Evolutionary conservation across 2,113 vertebrate species (phyloP), one percentile per base, ranked within the genome.

Genomic region (Galemys pyrenaicus): DNA sequence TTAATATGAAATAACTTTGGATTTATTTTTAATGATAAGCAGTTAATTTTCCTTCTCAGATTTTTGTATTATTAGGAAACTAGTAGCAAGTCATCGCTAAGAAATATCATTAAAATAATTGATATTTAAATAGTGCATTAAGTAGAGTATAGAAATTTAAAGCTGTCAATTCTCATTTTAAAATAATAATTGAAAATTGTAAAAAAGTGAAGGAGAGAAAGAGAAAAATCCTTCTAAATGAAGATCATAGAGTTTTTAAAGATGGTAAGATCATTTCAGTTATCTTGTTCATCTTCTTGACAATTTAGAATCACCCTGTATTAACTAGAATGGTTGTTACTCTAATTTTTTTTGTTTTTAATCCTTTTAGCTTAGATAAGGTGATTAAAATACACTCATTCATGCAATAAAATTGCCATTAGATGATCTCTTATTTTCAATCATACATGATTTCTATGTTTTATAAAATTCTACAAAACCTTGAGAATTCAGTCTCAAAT

Each of bases 281-380:
- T 60, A 70, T 58, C 74, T 37, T 77, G 85, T 86, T 93, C 20
- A 77, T 95, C 58, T 35, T 95, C 58, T 35, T 89, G 51, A 87
- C 64, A 94, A 75, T 17, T 28, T 41, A 71, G 54, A 67, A 89
- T 81, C 28, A 30, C 20, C 1, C 35, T 56, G 32, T 32, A 62
- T 49, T 35, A 67, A 73, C 32, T 85, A 60, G 20, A 78, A 64
- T 32, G 44, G 44, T 20, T 54, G 51, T 54, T 54, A 54, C 6
- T 17, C 20, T 54, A 19, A 54, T 54, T 19, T 9, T 54, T 54
- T 54, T 54, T 54, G 51, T 54, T 54, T 20, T 9, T 20, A 16
- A 54, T 54, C 15, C 19, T 54, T 54, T 54, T 54, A 54, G 51
- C 15, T 17, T 5, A 51, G 3, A 54, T 54, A 54, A 54, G 19